Percentiles rank a stretch among this genome's conserved stretches.
Conservation (phyloP, 2,888 invertebrate genomes). For the Oasisia sp. region DNA sequence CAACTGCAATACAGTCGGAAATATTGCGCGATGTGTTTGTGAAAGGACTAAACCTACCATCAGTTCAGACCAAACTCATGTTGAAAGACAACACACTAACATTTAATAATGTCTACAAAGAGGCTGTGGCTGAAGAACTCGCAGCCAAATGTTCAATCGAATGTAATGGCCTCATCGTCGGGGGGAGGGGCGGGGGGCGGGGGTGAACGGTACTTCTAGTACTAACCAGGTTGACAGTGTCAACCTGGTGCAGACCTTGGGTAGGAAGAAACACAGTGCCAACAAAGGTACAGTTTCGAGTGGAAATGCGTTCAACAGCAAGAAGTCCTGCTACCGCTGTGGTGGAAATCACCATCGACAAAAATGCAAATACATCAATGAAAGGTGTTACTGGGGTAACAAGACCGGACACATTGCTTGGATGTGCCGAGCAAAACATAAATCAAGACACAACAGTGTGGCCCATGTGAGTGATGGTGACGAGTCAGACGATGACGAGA, state of each 20-base stretch:
- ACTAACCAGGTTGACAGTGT: background rate
- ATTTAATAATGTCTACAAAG: background rate
- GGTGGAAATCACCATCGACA: background rate
- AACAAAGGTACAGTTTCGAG: background rate
- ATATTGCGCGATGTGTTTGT: constrained; percentile 10
- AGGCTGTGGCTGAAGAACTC: background rate
- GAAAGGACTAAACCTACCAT: too few species aligned
- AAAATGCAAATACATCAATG: background rate
- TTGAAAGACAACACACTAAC: background rate
- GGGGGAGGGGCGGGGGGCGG: background rate
- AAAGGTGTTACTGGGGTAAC: background rate
- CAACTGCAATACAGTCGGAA: background rate
- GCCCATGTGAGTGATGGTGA: background rate
- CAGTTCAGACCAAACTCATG: background rate
- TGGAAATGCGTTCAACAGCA: background rate
- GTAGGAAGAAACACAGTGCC: background rate
- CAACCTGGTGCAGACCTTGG: background rate
- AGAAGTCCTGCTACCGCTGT: background rate
- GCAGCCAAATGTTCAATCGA: background rate
- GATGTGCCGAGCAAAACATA: constrained; percentile 1
- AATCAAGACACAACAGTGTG: background rate
- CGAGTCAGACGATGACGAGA: background rate
- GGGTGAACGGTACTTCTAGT: background rate
- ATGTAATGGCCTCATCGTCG: background rate
- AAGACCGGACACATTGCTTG: background rate